These are phyloP conservation scores for Galago senegalensis DNA, from an alignment of 2,797 vertebrate genomes.

Conservation along the genomic window DNA sequence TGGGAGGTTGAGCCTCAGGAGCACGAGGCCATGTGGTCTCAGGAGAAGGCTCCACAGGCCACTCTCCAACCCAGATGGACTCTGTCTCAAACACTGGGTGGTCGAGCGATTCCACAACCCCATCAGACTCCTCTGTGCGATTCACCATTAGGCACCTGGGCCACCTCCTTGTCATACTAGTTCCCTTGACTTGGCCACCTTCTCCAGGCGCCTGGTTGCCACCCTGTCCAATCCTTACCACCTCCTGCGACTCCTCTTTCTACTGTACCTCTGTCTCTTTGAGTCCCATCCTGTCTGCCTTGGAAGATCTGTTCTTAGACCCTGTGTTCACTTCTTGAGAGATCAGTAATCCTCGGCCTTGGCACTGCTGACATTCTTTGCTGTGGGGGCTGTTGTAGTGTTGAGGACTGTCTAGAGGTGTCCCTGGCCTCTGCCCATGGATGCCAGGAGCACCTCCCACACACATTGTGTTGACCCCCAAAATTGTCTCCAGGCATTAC, in stretches of 20 bases:
- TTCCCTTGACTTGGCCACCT: background rate
- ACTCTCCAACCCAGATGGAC: background rate
- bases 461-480: background rate
- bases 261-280: background rate
- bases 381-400: background rate
- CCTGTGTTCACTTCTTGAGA: background rate
- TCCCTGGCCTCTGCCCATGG: background rate
- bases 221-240: too few relatives aligned
- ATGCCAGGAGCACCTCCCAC: background rate
- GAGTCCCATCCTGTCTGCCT: accelerated
- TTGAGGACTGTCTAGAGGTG: background rate
- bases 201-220: background rate
- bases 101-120: accelerated
- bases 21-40: background rate
- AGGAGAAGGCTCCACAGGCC: background rate
- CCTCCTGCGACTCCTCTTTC: background rate
- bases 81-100: accelerated
- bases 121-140: background rate
- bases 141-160: background rate
- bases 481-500: background rate
- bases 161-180: background rate
- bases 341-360: background rate
- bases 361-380: background rate
- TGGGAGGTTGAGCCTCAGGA: background rate
- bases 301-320: background rate